These are phyloP conservation scores for Troides aeacus DNA, from an alignment of 2,888 invertebrate genomes.

Conservation along the genomic window DNA sequence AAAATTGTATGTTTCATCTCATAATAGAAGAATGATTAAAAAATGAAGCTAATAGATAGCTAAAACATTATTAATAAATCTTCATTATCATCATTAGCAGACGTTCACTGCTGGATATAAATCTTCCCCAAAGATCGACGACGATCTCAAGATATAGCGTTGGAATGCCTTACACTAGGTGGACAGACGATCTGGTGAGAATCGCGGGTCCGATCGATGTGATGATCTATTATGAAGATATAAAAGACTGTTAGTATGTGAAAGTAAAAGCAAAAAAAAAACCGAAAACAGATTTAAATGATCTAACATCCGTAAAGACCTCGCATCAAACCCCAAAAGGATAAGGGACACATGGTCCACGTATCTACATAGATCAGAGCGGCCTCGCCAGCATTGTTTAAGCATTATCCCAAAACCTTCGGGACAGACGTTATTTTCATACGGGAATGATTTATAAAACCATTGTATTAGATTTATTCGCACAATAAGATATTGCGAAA, in stretches of 20 bases:
- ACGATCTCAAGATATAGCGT: too few species aligned
- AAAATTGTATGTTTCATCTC: too few species aligned
- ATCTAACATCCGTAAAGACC: neutral
- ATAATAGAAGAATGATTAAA: too few species aligned
- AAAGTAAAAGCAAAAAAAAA: neutral
- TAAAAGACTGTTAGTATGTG: neutral
- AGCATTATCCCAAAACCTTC: constrained; percentile 19
- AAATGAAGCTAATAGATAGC: too few species aligned
- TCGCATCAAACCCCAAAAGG: constrained; percentile 7
- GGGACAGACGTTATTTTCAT: constrained; percentile 11
- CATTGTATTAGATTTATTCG: constrained; percentile 21
- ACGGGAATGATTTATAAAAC: constrained; percentile 8
- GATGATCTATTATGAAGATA: too few species aligned
- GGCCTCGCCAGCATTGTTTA: constrained; percentile 18
- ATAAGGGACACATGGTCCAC: constrained; percentile 8
- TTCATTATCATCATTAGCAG: too few species aligned
- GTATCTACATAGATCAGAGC: constrained; percentile 25
- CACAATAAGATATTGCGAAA: constrained; percentile 1
- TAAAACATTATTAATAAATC: too few species aligned
- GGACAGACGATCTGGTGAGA: too few species aligned
- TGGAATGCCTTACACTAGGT: too few species aligned
- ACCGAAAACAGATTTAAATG: neutral
- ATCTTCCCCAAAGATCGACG: too few species aligned
- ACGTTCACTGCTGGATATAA: too few species aligned
- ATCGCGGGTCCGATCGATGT: too few species aligned